phyloP scores from a whole-genome alignment of 2,113 vertebrate species.

The Trogon melanurus region DNA sequence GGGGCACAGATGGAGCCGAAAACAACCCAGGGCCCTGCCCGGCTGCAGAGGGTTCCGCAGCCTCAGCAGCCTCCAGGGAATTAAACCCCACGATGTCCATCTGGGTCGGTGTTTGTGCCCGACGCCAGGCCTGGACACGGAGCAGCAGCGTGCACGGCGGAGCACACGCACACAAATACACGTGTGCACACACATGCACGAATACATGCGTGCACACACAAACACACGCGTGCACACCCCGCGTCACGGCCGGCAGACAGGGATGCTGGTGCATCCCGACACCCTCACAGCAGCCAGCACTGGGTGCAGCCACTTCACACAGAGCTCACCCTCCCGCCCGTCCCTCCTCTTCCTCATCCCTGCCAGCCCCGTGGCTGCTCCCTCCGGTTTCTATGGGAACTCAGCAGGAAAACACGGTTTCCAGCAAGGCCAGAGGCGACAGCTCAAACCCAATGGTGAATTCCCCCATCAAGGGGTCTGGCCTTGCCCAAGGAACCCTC shows the following conservation, averaged over 20 bases:
- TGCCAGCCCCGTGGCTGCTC: slow-evolving; percentile 55
- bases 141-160: background rate
- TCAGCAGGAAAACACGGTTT: slow-evolving; percentile 59
- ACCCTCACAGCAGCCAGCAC: background rate
- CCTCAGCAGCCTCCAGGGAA: background rate
- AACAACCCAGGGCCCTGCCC: background rate
- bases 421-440: slow-evolving; percentile 57
- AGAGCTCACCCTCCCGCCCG: background rate
- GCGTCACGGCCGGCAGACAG: too few species aligned
- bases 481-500: background rate
- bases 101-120: background rate
- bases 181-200: rapidly evolving
- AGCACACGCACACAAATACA: rapidly evolving
- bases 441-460: background rate
- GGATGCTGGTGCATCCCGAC: too few species aligned
- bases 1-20: background rate
- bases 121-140: background rate
- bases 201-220: too few species aligned
- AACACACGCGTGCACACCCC: too few species aligned
- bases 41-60: background rate
- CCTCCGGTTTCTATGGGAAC: slow-evolving; percentile 75
- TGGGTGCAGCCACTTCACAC: rapidly evolving
- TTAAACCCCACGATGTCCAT: background rate
- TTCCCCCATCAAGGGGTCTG: background rate
- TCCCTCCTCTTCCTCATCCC: background rate